Percentiles rank a stretch among this genome's conserved stretches.
Evolutionary conservation across 2,113 vertebrate genomes (phyloP).

Genomic region (Gnathonemus longibarbis): DNA sequence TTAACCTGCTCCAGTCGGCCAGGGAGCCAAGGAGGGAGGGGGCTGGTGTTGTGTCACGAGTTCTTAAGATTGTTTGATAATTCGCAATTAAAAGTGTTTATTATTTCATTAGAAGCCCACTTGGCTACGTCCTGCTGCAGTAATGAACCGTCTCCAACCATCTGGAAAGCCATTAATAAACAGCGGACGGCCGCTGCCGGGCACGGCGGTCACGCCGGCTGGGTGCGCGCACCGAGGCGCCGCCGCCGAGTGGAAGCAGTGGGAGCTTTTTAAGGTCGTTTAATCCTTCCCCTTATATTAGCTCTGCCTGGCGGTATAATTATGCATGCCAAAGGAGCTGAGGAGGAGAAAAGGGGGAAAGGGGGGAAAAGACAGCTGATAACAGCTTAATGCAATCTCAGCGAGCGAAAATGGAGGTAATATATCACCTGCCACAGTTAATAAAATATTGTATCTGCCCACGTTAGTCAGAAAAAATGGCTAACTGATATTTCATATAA

Average conservation of each 20-base stretch:
- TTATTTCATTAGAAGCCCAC: conserved; percentile 34
- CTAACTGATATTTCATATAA: conserved; percentile 56
- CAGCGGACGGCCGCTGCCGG: not conserved
- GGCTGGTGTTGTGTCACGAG: conserved; percentile 27
- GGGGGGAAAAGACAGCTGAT: conserved; percentile 14
- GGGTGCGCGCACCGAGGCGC: not conserved
- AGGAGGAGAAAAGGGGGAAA: not conserved
- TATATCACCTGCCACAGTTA: conserved; percentile 58
- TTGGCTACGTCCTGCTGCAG: conserved; percentile 11
- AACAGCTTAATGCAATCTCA: conserved; percentile 49
- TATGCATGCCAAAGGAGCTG: conserved; percentile 30
- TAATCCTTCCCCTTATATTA: conserved; percentile 16
- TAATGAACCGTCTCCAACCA: conserved; percentile 43
- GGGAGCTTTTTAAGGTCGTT: conserved; percentile 22
- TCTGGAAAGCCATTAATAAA: conserved; percentile 41
- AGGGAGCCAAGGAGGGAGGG: not conserved
- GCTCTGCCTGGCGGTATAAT: conserved; percentile 28
- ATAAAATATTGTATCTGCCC: conserved; percentile 50
- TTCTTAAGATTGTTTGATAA: conserved; percentile 45
- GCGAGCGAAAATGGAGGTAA: conserved; percentile 46
- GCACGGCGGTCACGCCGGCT: not conserved
- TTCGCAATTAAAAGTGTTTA: conserved; percentile 46
- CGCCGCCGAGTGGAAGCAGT: not conserved
- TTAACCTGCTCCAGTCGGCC: not conserved
- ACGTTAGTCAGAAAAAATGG: conserved; percentile 49